Base-by-base conservation (phyloP, 1,140 invertebrate genomes). In the Drosophila arawakana region DNA sequence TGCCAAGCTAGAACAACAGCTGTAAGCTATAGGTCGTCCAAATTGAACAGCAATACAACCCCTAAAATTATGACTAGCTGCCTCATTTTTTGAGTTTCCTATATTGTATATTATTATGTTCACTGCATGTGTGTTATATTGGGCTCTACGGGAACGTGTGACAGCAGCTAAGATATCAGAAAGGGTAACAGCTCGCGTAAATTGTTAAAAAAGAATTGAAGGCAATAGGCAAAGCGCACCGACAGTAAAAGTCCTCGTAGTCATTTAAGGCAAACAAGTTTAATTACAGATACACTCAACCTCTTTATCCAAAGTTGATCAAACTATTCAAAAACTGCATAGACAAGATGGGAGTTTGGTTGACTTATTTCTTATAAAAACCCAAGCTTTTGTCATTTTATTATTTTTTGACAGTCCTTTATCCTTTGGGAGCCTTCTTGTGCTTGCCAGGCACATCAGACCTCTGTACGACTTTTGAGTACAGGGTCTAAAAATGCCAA, bases 51-150 rank as follows among this genome's bases (percentile, higher is more conserved):
- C 61, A 72, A 73, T 74, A 78, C 84, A 89, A 89, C 84, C 84
- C 84, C 80, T 90, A 89, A 89, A 89, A 89, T 90, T 89, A 89
- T 85, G 80, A 79, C 84, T 82, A 65, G 73, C 49, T 18, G 58
- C 30, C 70, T 59, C 46, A 30, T 49, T 49, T 58, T 39, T 34
- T 57, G 18, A 65, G 54, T 67, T 47, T 52, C 8, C 43, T 30
- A 55, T 73, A 30, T 37, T 65, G 15, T 52, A 39, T 58, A 60
- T 68, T 70, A 69, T 60, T 65, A 34, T 18, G 62, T 43, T 21
- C 60, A 15, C 34, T 43, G 41, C 10, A 13, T 43, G 41, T 43
- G 11, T 43, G 41, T 43, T 10, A 11, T 3, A 6, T n/a, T 43
- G 41, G 25, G 25, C 25, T 30, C 25, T 43, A 73, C 67, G 80